Conservation (phyloP, 2,888 invertebrate genomes). For the Meliscaeva auricollis region DNA sequence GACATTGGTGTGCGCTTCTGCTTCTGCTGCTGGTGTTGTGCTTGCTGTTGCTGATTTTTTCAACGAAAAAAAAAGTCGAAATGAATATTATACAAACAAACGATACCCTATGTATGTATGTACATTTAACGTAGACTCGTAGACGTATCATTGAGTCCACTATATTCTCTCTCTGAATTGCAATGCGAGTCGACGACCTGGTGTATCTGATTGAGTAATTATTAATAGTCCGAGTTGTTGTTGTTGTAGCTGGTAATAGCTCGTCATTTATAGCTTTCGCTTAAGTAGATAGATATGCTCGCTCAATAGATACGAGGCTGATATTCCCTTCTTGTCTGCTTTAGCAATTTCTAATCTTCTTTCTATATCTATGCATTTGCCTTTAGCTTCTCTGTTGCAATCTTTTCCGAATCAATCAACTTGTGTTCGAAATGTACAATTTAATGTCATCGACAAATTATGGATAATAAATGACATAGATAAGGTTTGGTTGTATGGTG, state of each 20-base stretch:
- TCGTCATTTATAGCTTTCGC: constrained; percentile 38
- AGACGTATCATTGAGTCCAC: constrained; percentile 27
- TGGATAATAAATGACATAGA: constrained; percentile 1
- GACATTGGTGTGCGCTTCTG: constrained; percentile 25
- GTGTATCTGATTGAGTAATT: constrained; percentile 73
- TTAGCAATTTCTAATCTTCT: constrained; percentile 6
- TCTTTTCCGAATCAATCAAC: constrained; percentile 19
- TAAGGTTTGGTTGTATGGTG: constrained; percentile 3
- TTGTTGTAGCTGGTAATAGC: constrained; percentile 28
- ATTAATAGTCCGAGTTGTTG: constrained; percentile 64
- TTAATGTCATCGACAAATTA: not conserved
- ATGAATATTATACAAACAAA: constrained; percentile 15
- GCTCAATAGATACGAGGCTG: not conserved
- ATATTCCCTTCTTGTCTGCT: constrained; percentile 17
- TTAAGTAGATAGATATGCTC: not conserved
- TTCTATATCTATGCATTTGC: too few relatives aligned
- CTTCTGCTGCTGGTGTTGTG: constrained; percentile 14
- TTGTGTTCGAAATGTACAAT: constrained; percentile 6
- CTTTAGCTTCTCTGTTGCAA: constrained; percentile 14
- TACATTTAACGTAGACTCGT: too few relatives aligned
- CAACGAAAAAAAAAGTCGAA: constrained; percentile 4
- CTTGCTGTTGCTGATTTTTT: constrained; percentile 27
- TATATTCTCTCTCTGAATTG: constrained; percentile 37
- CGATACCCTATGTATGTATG: constrained; percentile 58
- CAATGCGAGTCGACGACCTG: constrained; percentile 62